Evolutionary conservation across 2,888 invertebrate species (phyloP).

Genomic region (Agonopterix subpropinquella): DNA sequence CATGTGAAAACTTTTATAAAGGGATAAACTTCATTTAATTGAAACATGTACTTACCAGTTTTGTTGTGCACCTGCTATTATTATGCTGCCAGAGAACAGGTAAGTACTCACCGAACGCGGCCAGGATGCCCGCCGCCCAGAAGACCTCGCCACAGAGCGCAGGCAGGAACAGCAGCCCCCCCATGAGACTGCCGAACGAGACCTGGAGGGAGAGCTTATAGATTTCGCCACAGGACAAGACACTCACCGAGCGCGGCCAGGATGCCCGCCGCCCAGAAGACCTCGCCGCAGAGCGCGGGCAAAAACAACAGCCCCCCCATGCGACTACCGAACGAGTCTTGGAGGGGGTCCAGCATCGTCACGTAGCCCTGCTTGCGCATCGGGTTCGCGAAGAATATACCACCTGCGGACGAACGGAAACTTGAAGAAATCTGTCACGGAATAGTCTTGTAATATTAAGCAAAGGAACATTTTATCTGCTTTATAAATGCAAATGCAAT

Average conservation of each 20-base stretch:
- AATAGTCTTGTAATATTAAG: too few relatives aligned
- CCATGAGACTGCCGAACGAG: slow-evolving; percentile 97
- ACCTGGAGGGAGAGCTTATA: slow-evolving; percentile 98
- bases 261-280: slow-evolving; percentile 99
- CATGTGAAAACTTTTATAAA: too few relatives aligned
- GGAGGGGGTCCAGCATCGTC: slow-evolving; percentile 98
- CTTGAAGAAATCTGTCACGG: not conserved
- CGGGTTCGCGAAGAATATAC: slow-evolving; percentile 97
- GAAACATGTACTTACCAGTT: too few relatives aligned
- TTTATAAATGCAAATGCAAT: too few relatives aligned
- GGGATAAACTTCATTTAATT: too few relatives aligned
- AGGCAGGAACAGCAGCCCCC: slow-evolving; percentile 95
- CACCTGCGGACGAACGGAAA: slow-evolving; percentile 77
- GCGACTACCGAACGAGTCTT: slow-evolving; percentile 96
- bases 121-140: slow-evolving; percentile 98
- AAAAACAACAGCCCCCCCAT: slow-evolving; percentile 98
- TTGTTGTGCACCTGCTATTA: too few relatives aligned
- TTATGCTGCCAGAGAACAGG: too few relatives aligned
- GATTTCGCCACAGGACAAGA: too few relatives aligned
- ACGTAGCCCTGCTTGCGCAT: slow-evolving; percentile 99
- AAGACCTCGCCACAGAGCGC: slow-evolving; percentile 98
- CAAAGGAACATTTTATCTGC: too few relatives aligned
- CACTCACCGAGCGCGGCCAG: slow-evolving; percentile 91
- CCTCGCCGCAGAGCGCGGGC: slow-evolving; percentile 97
- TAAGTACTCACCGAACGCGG: slow-evolving; percentile 84